Evolutionary conservation across 2,797 vertebrate genomes (phyloP).

Genomic region (Ctenochaetus hawaiiensis): DNA sequence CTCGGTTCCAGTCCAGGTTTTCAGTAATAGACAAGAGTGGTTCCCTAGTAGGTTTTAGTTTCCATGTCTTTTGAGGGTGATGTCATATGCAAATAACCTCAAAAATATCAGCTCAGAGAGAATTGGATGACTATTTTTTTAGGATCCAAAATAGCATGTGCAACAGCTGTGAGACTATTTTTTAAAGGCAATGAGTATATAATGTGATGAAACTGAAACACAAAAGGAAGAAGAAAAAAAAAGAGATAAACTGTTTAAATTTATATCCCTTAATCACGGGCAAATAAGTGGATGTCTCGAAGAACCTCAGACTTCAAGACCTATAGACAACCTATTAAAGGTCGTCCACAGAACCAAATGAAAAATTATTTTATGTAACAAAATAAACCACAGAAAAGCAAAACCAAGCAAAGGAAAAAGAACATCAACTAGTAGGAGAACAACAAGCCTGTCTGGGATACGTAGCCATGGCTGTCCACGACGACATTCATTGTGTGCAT

Average conservation of each 20-base stretch:
- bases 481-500: neutral
- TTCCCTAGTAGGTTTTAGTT: too few relatives aligned
- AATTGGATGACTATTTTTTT: neutral
- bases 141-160: neutral
- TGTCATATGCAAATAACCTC: neutral
- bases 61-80: neutral
- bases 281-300: neutral
- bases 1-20: too few relatives aligned
- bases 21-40: too few relatives aligned
- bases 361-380: neutral
- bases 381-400: neutral
- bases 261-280: neutral
- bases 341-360: neutral
- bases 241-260: too few relatives aligned
- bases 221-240: neutral
- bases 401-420: neutral
- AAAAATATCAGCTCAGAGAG: neutral
- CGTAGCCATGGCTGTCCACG: neutral
- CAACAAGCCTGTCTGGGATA: neutral
- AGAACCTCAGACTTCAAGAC: neutral
- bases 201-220: neutral
- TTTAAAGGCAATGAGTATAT: neutral
- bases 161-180: neutral
- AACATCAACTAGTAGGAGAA: neutral
- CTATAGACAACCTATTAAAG: neutral